Conservation (phyloP, 1,140 invertebrate genomes). For the Ganaspis sp. region DNA sequence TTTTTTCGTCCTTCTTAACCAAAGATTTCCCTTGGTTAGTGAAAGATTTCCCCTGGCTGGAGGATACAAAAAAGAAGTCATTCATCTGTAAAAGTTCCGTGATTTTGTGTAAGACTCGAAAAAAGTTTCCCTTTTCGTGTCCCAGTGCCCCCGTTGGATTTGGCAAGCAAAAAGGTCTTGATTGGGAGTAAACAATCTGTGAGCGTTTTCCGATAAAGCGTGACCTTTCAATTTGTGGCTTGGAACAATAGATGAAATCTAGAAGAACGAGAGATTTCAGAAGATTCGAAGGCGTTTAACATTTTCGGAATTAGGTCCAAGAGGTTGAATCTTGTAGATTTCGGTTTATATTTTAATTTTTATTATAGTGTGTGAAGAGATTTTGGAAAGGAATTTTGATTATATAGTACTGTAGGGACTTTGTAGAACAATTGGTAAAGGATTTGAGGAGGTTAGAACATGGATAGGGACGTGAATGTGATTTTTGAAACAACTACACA, state of each 20-base stretch:
- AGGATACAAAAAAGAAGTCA: neutral
- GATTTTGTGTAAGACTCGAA: neutral
- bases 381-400: too few relatives aligned
- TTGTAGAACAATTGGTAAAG: too few relatives aligned
- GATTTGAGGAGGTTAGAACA: too few relatives aligned
- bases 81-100: neutral
- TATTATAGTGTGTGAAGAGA: too few relatives aligned
- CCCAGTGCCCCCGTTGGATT: neutral
- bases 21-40: neutral
- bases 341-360: too few relatives aligned
- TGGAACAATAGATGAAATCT: neutral
- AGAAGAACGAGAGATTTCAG: too few relatives aligned
- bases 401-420: too few relatives aligned
- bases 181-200: neutral
- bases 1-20: neutral
- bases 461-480: too few relatives aligned
- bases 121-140: neutral
- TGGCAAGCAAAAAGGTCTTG: neutral
- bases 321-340: too few relatives aligned
- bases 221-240: slow-evolving; percentile 5
- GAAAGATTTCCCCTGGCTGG: neutral
- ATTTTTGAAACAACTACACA: neutral
- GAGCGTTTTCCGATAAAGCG: slow-evolving; percentile 12
- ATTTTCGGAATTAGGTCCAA: too few relatives aligned
- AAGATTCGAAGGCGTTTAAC: too few relatives aligned